Conservation (phyloP, 2,797 vertebrate genomes). For the Scolopax bukidnonensis region DNA sequence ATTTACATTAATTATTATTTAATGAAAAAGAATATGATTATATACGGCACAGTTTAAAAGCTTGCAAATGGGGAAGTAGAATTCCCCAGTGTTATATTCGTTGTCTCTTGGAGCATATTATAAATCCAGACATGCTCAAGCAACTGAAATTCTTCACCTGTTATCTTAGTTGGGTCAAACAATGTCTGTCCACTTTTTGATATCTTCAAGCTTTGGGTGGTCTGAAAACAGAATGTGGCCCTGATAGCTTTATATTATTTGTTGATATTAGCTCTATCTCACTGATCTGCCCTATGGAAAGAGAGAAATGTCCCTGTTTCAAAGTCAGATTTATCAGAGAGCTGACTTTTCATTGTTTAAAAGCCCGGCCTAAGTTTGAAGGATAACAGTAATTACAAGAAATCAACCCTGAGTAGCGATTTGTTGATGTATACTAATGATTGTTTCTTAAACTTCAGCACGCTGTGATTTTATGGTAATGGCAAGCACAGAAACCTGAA, state of each 20-base stretch:
- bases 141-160: neutral
- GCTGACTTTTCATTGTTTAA: neutral
- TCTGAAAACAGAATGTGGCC: neutral
- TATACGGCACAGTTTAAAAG: neutral
- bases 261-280: neutral
- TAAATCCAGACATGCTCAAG: neutral
- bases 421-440: neutral
- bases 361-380: neutral
- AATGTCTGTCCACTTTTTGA: neutral
- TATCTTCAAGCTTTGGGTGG: neutral
- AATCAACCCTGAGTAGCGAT: neutral
- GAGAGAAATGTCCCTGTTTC: neutral
- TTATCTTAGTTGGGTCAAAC: neutral
- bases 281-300: neutral
- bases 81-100: neutral
- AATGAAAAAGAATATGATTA: neutral
- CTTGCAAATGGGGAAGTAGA: neutral
- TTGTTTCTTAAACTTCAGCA: neutral
- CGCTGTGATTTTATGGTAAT: neutral
- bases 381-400: neutral
- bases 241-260: neutral
- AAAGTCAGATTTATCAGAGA: neutral
- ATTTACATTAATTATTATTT: slow-evolving; percentile 30
- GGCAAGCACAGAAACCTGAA: neutral
- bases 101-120: neutral